Evolutionary conservation across 2,888 invertebrate genomes (phyloP).

Genomic region (Danaus chrysippus): DNA sequence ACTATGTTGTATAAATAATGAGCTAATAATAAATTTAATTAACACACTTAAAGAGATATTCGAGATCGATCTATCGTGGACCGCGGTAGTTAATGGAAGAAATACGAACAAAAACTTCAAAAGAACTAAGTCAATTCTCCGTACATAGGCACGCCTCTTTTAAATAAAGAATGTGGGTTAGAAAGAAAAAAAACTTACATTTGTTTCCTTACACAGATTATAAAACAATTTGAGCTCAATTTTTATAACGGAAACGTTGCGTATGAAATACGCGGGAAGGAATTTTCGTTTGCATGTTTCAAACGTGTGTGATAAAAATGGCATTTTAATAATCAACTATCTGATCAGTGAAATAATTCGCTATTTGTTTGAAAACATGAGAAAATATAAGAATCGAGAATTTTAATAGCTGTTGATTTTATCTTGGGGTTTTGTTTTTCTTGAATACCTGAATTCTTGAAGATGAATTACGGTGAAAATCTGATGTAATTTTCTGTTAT

Average conservation of each 20-base stretch:
- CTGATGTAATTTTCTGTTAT: too few species aligned
- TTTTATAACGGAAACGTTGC: slow-evolving; percentile 26
- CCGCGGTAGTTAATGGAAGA: neutral
- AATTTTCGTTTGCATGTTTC: slow-evolving; percentile 35
- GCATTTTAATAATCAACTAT: slow-evolving; percentile 39
- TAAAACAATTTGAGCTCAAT: slow-evolving; percentile 24
- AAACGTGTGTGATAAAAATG: slow-evolving; percentile 44
- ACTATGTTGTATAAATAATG: too few species aligned
- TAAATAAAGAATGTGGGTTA: slow-evolving; percentile 10
- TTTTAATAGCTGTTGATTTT: too few species aligned
- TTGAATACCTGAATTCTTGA: too few species aligned
- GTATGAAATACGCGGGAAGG: slow-evolving; percentile 25
- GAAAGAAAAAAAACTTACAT: slow-evolving; percentile 13
- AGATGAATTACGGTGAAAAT: too few species aligned
- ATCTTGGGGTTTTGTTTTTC: too few species aligned
- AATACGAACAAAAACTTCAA: slow-evolving; percentile 3
- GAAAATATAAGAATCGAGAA: too few species aligned
- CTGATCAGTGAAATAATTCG: neutral
- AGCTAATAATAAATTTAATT: too few species aligned
- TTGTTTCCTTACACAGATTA: slow-evolving; percentile 17
- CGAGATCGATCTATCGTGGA: neutral
- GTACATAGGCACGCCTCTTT: neutral
- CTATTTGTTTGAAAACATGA: too few species aligned
- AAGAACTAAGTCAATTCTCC: slow-evolving; percentile 1
- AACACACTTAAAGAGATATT: neutral